Conservation (phyloP, 2,797 vertebrate genomes). For the Catostomus latipinnis region DNA sequence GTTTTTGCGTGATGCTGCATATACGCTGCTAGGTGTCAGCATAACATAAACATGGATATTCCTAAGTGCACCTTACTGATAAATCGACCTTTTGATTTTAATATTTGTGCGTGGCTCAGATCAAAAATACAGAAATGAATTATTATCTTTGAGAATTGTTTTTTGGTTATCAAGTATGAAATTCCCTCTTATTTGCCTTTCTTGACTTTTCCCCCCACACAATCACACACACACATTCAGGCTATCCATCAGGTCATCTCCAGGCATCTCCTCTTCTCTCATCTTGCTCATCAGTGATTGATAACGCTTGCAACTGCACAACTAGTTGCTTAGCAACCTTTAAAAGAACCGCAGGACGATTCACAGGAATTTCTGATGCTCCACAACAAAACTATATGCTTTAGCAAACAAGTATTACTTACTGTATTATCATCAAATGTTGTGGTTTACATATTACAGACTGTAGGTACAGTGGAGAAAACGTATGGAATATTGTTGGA, state of each 20-base stretch:
- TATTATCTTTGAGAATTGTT: background rate
- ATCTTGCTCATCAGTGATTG: conserved; percentile 48
- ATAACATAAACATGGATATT: no score
- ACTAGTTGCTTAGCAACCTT: conserved; percentile 68
- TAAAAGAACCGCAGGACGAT: conserved; percentile 56
- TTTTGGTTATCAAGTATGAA: background rate
- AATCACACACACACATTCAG: background rate
- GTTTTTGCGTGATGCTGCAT: no score
- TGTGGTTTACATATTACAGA: background rate
- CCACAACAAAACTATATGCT: conserved; percentile 36
- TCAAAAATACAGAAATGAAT: background rate
- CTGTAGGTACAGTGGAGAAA: no score
- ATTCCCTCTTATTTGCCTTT: background rate
- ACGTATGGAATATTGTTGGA: no score
- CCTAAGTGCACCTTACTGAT: background rate
- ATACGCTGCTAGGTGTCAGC: no score
- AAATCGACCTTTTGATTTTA: background rate
- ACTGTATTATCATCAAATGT: background rate
- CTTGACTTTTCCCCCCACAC: background rate
- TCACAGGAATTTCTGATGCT: conserved; percentile 43
- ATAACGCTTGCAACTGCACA: conserved; percentile 52
- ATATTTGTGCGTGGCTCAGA: background rate
- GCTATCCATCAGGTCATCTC: conserved; percentile 45
- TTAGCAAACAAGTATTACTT: background rate
- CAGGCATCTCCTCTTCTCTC: conserved; percentile 43